Percentiles rank a stretch among this genome's conserved stretches.
These are phyloP conservation scores for Pseudocheirus occidentalis DNA, from an alignment of 2,797 vertebrate genomes.

Conservation along the genomic window DNA sequence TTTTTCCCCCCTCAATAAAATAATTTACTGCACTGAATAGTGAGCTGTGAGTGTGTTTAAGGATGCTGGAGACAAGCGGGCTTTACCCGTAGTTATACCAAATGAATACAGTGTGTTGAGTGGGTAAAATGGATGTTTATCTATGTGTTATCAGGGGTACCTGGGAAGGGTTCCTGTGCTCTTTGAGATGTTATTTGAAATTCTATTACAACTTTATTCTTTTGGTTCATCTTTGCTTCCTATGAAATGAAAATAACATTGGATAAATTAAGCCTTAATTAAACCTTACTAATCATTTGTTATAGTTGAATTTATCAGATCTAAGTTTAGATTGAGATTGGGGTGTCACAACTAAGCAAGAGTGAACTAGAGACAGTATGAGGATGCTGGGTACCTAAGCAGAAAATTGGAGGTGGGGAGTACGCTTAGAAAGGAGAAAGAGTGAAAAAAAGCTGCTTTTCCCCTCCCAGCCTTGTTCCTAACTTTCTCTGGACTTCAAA, in stretches of 20 bases:
- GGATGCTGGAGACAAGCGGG: neutral
- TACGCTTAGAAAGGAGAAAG: neutral
- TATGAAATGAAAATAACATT: neutral
- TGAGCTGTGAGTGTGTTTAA: slow-evolving; percentile 27
- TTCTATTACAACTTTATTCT: neutral
- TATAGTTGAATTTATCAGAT: neutral
- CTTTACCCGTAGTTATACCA: neutral
- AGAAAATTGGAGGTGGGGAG: neutral
- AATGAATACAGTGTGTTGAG: neutral
- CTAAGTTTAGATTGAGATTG: neutral
- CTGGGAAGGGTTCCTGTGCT: neutral
- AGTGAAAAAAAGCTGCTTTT: neutral
- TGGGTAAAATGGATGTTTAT: neutral
- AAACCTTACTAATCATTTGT: neutral
- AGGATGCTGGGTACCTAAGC: neutral
- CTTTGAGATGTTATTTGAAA: neutral
- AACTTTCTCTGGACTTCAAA: neutral
- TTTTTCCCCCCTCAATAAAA: slow-evolving; percentile 49
- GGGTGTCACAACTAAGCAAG: neutral
- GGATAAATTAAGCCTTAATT: neutral
- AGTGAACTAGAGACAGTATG: neutral
- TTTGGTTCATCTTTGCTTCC: neutral
- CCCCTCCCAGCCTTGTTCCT: neutral
- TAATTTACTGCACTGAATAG: slow-evolving; percentile 44
- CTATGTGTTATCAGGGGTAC: neutral